Base-by-base conservation (phyloP, 2,888 invertebrate species). In the Euphydryas editha region DNA sequence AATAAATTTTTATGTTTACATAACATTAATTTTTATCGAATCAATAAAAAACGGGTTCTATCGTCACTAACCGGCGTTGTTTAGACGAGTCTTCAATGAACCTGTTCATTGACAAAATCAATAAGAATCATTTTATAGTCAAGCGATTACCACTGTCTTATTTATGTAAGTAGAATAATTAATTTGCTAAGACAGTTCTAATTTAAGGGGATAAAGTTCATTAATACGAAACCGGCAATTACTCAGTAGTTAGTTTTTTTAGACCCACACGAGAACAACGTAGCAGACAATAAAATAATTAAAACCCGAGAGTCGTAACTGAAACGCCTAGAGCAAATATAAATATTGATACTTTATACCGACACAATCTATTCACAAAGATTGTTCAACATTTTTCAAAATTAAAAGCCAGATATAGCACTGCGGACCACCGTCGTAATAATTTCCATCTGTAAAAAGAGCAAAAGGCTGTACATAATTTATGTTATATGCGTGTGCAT, bases 401-500 rank as follows among this genome's bases (percentile, higher is more conserved):
- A 89, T 88, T 86, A 87, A 88, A 84, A 83, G 76, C 80, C 84
- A 83, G 84, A 86, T 86, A 86, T 80, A 82, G 83, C 83, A 86
- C 83, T 73, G 70, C 76, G 82, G 91, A 92, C 92, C 91, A 92
- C 92, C 92, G 78, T 81, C 82, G 84, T 86, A 87, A 92, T 87
- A 82, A 90, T 91, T 90, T 85, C 85, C 84, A 79, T 85, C 81
- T 82, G 83, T 85, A 92, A 91, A 92, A 91, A 87, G 85, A 91
- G 82, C 85, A 88, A 81, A 74, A 76, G 78, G 83, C 68, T 83
- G 84, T 81, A 84, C 81, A 79, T 83, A 88, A 90, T 91, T 86
- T 91, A 91, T 91, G 90, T 87, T 88, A 87, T 88, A 88, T 87
- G 89, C 89, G 88, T 87, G 89, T 84, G 84, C 89, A 88, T 92